Evolutionary conservation across 2,888 invertebrate species (phyloP).

Genomic region (Phragmatobia fuliginosa): DNA sequence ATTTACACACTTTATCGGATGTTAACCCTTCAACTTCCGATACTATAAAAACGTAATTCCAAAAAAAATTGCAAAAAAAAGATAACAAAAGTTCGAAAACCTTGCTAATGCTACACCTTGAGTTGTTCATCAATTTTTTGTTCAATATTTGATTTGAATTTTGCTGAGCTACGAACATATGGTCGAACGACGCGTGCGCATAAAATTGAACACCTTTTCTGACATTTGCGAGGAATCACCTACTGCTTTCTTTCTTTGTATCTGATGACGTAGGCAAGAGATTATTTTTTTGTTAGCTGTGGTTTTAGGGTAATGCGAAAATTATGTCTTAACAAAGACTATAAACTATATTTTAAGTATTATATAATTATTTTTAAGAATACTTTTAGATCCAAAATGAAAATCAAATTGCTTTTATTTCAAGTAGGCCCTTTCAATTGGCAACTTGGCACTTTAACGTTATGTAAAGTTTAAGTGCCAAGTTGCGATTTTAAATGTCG

Average conservation of each 20-base stretch:
- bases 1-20: constrained; percentile 26
- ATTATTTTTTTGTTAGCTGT: constrained; percentile 33
- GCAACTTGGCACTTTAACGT: too few species aligned
- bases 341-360: too few species aligned
- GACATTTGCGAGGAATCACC: constrained; percentile 70
- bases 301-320: too few species aligned
- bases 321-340: too few species aligned
- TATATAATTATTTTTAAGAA: too few species aligned
- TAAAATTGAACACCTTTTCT: constrained; percentile 73
- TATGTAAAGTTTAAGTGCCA: too few species aligned
- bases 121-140: constrained; percentile 60
- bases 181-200: constrained; percentile 70
- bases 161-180: constrained; percentile 65
- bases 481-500: too few species aligned
- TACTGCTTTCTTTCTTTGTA: constrained; percentile 47
- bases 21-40: constrained; percentile 31
- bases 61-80: constrained; percentile 25
- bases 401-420: too few species aligned
- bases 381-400: too few species aligned
- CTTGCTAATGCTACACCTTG: constrained; percentile 63
- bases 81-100: constrained; percentile 51
- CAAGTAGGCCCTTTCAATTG: too few species aligned
- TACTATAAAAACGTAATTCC: constrained; percentile 17
- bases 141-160: constrained; percentile 61
- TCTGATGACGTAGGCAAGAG: constrained; percentile 40